Evolutionary conservation across 2,888 invertebrate genomes (phyloP).

Genomic region (Melieria picta): DNA sequence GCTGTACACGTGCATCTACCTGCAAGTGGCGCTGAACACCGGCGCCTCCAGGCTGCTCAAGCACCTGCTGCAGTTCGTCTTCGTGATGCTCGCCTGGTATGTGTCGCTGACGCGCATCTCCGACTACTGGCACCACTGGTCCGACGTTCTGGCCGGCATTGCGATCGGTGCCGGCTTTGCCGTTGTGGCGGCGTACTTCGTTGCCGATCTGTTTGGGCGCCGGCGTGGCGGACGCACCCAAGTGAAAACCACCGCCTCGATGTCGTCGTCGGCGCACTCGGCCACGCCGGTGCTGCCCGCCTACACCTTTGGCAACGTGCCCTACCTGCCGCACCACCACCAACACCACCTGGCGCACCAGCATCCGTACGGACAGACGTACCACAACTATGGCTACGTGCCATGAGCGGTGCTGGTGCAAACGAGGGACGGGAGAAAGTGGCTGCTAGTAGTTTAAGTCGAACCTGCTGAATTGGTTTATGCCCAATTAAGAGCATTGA

Average conservation of each 20-base stretch:
- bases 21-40: conserved; percentile 87
- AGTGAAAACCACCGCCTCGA: conserved; percentile 34
- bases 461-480: neutral
- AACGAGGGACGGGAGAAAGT: neutral
- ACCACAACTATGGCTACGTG: conserved; percentile 61
- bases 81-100: conserved; percentile 59
- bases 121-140: conserved; percentile 60
- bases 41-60: conserved; percentile 81
- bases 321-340: conserved; percentile 54
- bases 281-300: conserved; percentile 54
- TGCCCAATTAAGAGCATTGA: too few species aligned
- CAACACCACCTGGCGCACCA: conserved; percentile 48
- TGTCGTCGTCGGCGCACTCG: conserved; percentile 35
- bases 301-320: conserved; percentile 58
- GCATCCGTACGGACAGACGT: conserved; percentile 56
- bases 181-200: conserved; percentile 49
- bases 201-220: conserved; percentile 54
- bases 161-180: conserved; percentile 53
- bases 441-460: neutral
- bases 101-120: conserved; percentile 55
- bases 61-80: conserved; percentile 77
- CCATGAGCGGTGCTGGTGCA: conserved; percentile 45
- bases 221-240: conserved; percentile 39
- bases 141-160: conserved; percentile 55
- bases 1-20: conserved; percentile 86